phyloP scores from a whole-genome alignment of 2,797 vertebrate genomes.

The Trachurus trachurus region DNA sequence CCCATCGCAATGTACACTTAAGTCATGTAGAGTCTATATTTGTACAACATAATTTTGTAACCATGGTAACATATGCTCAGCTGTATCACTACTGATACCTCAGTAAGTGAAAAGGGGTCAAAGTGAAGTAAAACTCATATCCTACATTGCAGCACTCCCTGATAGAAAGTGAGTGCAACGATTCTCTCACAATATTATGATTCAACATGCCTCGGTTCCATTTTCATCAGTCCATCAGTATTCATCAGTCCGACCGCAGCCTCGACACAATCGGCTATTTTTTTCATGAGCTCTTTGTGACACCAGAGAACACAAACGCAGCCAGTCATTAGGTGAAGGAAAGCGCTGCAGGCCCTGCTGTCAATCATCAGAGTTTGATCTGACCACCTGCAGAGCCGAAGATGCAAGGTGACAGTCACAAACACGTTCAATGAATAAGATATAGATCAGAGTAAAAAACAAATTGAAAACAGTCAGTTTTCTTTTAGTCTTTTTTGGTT shows the following conservation, averaged over 20 bases:
- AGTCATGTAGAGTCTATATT: background rate
- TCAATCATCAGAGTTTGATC: background rate
- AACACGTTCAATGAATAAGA: background rate
- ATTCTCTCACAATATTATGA: background rate
- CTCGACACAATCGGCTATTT: background rate
- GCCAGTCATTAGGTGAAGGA: background rate
- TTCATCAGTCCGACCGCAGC: background rate
- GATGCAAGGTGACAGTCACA: conserved; percentile 1
- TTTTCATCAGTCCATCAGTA: background rate
- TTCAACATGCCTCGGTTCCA: background rate
- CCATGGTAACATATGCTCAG: background rate
- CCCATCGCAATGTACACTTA: background rate
- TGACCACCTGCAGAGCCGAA: background rate
- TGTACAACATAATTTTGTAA: background rate
- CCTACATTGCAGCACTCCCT: background rate
- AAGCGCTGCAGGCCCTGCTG: conserved; percentile 5
- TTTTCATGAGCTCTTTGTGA: background rate
- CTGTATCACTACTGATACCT: background rate
- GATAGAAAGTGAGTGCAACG: background rate
- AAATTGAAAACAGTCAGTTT: background rate
- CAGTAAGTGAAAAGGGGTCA: background rate
- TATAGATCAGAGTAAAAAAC: background rate
- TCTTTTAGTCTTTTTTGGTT: background rate
- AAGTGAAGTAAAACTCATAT: background rate
- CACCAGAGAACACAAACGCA: background rate